These are phyloP conservation scores for Pogonocichla stellata DNA, from an alignment of 2,113 vertebrate genomes.

Conservation along the genomic window DNA sequence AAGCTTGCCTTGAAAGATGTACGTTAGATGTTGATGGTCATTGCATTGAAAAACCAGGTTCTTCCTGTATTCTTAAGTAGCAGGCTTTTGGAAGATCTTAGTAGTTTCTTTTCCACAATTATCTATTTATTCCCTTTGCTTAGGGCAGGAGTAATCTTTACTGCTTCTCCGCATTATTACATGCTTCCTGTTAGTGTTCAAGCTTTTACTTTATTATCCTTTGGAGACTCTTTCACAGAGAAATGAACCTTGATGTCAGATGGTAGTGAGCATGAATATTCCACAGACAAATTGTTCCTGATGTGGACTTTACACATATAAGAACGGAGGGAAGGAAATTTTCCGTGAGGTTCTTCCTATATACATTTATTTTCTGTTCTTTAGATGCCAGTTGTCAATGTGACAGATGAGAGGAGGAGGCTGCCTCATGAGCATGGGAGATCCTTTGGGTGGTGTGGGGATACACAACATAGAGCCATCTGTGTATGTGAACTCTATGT, in stretches of 20 bases:
- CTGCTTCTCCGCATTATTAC: background rate
- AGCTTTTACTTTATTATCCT: slow-evolving; percentile 45
- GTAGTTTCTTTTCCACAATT: background rate
- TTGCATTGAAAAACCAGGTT: background rate
- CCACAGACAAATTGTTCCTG: background rate
- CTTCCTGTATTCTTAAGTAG: background rate
- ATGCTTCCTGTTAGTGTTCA: slow-evolving; percentile 17
- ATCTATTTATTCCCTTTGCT: background rate
- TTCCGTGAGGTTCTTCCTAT: background rate
- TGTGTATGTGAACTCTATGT: background rate
- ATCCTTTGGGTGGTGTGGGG: background rate
- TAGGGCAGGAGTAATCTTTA: background rate
- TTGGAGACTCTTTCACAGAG: slow-evolving; percentile 33
- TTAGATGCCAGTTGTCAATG: background rate
- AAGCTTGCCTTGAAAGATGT: background rate
- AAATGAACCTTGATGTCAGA: slow-evolving; percentile 53
- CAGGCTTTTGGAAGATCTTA: background rate
- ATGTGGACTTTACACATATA: background rate
- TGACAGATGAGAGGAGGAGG: background rate
- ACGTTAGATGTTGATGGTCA: background rate
- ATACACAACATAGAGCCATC: fast-evolving
- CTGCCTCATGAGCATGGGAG: background rate
- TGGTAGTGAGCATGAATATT: slow-evolving; percentile 45
- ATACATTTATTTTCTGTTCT: background rate
- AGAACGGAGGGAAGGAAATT: background rate